Evolutionary conservation across 2,797 vertebrate genomes (phyloP).

Genomic region (Myotis myotis): DNA sequence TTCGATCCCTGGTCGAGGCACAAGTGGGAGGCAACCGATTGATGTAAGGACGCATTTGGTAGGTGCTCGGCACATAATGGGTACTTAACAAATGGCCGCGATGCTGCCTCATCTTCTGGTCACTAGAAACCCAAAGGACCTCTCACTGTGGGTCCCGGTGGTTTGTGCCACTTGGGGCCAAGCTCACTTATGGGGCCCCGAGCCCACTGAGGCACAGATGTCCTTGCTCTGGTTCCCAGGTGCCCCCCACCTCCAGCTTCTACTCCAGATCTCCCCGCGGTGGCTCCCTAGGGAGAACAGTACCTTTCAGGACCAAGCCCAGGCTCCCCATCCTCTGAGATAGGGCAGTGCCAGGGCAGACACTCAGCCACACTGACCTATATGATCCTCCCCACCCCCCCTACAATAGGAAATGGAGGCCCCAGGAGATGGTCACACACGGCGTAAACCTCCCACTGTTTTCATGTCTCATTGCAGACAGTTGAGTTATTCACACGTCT

Average conservation of each 20-base stretch:
- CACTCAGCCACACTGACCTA: neutral
- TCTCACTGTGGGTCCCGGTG: neutral
- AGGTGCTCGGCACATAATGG: neutral
- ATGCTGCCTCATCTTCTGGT: neutral
- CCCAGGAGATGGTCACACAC: neutral
- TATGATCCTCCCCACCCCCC: too few species aligned
- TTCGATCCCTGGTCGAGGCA: neutral
- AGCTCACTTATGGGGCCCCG: neutral
- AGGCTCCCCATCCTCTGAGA: neutral
- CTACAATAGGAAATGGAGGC: neutral
- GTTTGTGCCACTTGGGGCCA: neutral
- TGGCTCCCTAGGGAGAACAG: neutral
- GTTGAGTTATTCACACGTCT: neutral
- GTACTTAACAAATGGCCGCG: neutral
- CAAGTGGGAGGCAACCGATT: neutral
- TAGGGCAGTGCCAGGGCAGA: neutral
- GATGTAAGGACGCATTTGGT: neutral
- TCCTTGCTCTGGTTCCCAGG: neutral
- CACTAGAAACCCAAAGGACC: neutral
- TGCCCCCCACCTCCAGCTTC: neutral
- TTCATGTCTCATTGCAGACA: neutral
- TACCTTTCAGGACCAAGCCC: neutral
- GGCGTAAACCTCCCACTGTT: neutral
- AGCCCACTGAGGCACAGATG: neutral
- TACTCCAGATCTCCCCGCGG: neutral